Evolutionary conservation across 2,113 vertebrate species (phyloP).

Genomic region (Australoheros scitulus): DNA sequence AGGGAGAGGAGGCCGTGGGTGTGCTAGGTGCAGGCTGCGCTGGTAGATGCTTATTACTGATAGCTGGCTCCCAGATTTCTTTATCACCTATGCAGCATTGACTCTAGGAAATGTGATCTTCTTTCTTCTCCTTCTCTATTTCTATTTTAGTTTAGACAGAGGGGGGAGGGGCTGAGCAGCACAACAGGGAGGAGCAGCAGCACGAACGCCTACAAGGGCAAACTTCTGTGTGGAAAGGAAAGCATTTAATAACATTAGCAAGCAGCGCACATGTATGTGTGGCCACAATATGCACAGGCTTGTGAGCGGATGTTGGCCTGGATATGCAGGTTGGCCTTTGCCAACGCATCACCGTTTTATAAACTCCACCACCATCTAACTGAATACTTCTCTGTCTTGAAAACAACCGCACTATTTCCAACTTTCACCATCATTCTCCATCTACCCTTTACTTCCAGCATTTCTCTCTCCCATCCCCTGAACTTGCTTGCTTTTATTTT

Average conservation of each 20-base stretch:
- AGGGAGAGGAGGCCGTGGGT: background rate
- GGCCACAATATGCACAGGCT: background rate
- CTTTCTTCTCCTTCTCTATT: constrained; percentile 7
- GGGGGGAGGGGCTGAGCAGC: constrained; percentile 26
- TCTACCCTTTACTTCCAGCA: background rate
- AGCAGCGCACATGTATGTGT: background rate
- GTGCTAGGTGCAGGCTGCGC: background rate
- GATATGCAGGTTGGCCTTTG: constrained; percentile 32
- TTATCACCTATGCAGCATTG: constrained; percentile 56
- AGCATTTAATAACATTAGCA: constrained; percentile 45
- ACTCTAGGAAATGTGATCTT: constrained; percentile 59
- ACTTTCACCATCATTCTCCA: constrained; percentile 7
- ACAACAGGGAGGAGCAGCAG: constrained; percentile 30
- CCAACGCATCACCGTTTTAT: constrained; percentile 42
- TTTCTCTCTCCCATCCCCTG: background rate
- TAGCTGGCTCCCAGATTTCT: constrained; percentile 39
- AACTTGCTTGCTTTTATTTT: background rate
- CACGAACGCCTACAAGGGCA: constrained; percentile 58
- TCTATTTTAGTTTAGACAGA: background rate
- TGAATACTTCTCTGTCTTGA: background rate
- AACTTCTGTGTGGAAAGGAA: constrained; percentile 21
- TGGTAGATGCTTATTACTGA: constrained; percentile 47
- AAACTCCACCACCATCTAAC: constrained; percentile 7
- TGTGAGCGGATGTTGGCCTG: background rate
- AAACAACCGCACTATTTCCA: constrained; percentile 5